Conservation (phyloP, 2,888 invertebrate genomes). For the Pseudococcus longispinus region DNA sequence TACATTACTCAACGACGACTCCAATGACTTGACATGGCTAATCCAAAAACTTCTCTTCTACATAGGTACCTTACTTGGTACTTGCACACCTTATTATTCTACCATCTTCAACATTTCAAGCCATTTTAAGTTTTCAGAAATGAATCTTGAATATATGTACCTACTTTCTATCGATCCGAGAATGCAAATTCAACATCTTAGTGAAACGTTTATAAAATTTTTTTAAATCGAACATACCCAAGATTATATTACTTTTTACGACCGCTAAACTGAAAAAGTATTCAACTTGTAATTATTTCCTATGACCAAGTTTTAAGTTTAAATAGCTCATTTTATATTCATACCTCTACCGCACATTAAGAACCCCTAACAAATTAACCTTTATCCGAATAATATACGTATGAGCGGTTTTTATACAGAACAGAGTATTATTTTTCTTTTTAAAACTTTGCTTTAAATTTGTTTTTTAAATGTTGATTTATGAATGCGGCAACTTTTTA, state of each 20-base stretch:
- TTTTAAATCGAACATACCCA: too few species aligned
- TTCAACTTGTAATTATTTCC: background rate
- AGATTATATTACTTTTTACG: background rate
- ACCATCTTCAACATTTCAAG: too few species aligned
- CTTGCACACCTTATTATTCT: too few species aligned
- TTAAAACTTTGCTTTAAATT: slow-evolving; percentile 31
- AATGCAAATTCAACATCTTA: too few species aligned
- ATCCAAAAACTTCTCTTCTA: too few species aligned
- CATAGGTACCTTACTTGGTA: too few species aligned
- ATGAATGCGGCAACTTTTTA: slow-evolving; percentile 28
- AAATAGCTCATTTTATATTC: background rate
- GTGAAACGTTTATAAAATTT: too few species aligned
- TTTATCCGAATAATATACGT: slow-evolving; percentile 20
- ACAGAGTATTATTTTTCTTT: slow-evolving; percentile 4
- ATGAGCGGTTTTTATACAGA: background rate
- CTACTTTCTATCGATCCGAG: too few species aligned
- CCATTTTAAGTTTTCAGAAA: too few species aligned
- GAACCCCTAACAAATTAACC: slow-evolving; percentile 34
- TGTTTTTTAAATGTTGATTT: slow-evolving; percentile 31
- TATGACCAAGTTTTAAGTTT: background rate
- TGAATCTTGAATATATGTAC: too few species aligned
- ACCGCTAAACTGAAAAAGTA: background rate
- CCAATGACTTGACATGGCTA: too few species aligned
- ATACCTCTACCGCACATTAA: background rate
- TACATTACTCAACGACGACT: too few species aligned